A percentile compares a stretch with the other conserved stretches of the same genome.
These are phyloP conservation scores for Coregonus clupeaformis DNA, from an alignment of 2,113 vertebrate species.

Conservation along the genomic window DNA sequence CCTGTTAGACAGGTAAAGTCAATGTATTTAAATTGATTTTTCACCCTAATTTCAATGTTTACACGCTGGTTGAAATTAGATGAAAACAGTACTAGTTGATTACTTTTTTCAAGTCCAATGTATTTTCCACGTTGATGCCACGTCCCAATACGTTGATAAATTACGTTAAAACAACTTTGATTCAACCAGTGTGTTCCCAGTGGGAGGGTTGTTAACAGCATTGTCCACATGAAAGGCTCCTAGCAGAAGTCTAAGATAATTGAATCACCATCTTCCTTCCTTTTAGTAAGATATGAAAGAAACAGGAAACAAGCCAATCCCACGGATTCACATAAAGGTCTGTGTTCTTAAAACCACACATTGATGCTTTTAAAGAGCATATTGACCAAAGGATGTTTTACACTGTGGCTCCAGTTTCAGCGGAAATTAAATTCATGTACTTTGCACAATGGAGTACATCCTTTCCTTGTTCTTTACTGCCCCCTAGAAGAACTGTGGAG, in stretches of 20 bases:
- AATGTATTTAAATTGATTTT: too few relatives aligned
- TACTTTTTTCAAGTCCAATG: too few relatives aligned
- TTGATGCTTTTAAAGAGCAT: background rate
- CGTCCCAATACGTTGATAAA: too few relatives aligned
- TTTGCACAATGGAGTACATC: background rate
- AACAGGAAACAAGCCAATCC: constrained; percentile 4
- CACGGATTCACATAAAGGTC: background rate
- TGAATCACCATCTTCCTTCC: background rate
- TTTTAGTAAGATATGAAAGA: background rate
- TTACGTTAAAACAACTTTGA: too few relatives aligned
- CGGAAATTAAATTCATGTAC: background rate
- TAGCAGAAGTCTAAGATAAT: background rate
- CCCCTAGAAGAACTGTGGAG: background rate
- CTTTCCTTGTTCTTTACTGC: background rate
- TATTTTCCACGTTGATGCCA: too few relatives aligned
- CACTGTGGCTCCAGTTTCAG: background rate
- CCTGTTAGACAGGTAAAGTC: too few relatives aligned
- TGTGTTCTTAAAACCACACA: background rate
- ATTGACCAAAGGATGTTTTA: background rate
- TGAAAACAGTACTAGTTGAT: too few relatives aligned
- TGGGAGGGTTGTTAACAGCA: too few relatives aligned
- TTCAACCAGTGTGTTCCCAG: too few relatives aligned
- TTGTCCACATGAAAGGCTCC: background rate
- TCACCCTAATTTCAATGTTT: too few relatives aligned
- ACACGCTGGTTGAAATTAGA: too few relatives aligned